Conservation (phyloP, 1,140 invertebrate species). For the Drosophila cardini region DNA sequence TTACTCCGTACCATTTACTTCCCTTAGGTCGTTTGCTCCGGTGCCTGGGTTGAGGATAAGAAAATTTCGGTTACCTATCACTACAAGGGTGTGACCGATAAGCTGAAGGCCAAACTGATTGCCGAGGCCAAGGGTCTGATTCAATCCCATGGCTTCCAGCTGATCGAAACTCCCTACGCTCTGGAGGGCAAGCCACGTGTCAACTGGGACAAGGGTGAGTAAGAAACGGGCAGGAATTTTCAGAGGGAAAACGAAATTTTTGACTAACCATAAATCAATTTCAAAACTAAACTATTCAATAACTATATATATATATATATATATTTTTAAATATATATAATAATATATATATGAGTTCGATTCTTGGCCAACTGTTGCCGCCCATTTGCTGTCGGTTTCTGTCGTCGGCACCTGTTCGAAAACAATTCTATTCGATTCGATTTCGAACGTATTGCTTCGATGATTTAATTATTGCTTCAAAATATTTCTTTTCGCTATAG, state of each 20-base stretch:
- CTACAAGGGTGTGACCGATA: conserved; percentile 92
- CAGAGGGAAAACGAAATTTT: background rate
- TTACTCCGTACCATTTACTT: too few species aligned
- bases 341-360: conserved; percentile 9
- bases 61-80: conserved; percentile 94
- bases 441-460: conserved; percentile 67
- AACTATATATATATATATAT: background rate
- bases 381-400: conserved; percentile 54
- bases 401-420: conserved; percentile 73
- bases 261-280: conserved; percentile 44
- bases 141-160: conserved; percentile 90
- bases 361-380: conserved; percentile 65
- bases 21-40: conserved; percentile 90
- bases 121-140: conserved; percentile 90
- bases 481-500: conserved; percentile 51
- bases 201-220: conserved; percentile 93
- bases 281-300: conserved; percentile 8
- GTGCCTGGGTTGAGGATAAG: conserved; percentile 97
- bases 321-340: conserved; percentile 13
- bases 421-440: conserved; percentile 82
- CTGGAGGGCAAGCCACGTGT: conserved; percentile 95
- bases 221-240: background rate
- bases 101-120: conserved; percentile 88
- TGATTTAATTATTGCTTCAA: conserved; percentile 76
- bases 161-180: conserved; percentile 92